phyloP scores from a whole-genome alignment of 2,113 vertebrate species.

The Protobothrops mucrosquamatus region DNA sequence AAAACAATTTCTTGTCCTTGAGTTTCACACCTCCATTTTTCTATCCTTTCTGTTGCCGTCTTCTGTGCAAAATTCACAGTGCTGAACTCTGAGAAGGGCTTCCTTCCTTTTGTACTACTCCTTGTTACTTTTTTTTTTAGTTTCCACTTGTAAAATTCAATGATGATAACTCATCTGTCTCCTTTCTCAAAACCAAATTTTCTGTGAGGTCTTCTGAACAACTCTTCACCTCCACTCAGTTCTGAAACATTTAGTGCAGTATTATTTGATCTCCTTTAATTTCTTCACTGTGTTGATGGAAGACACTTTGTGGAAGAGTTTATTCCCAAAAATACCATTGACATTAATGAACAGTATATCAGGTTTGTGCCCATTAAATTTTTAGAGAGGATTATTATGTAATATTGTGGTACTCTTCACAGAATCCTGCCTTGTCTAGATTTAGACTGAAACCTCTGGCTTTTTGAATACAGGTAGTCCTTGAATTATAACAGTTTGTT shows the following conservation, averaged over 20 bases:
- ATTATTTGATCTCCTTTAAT: not conserved
- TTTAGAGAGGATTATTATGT: not conserved
- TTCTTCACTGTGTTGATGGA: not conserved
- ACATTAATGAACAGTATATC: not conserved
- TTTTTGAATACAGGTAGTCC: not conserved
- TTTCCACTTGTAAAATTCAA: too few species aligned
- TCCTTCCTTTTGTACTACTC: not conserved
- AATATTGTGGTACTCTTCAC: not conserved
- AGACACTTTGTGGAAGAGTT: not conserved
- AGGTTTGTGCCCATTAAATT: not conserved
- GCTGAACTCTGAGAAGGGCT: not conserved
- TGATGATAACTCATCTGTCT: not conserved
- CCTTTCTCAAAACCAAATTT: not conserved
- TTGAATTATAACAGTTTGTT: not conserved
- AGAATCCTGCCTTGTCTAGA: not conserved
- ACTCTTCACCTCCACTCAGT: not conserved
- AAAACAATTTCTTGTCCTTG: not conserved
- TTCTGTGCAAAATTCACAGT: not conserved
- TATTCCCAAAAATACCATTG: not conserved
- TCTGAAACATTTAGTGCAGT: not conserved
- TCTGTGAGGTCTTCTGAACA: not conserved
- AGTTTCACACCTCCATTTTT: not conserved
- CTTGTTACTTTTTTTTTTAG: too few species aligned
- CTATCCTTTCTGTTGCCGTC: not conserved
- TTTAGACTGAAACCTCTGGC: not conserved